phyloP scores from a whole-genome alignment of 2,113 vertebrate genomes.

The Cranoglanis bouderius region DNA sequence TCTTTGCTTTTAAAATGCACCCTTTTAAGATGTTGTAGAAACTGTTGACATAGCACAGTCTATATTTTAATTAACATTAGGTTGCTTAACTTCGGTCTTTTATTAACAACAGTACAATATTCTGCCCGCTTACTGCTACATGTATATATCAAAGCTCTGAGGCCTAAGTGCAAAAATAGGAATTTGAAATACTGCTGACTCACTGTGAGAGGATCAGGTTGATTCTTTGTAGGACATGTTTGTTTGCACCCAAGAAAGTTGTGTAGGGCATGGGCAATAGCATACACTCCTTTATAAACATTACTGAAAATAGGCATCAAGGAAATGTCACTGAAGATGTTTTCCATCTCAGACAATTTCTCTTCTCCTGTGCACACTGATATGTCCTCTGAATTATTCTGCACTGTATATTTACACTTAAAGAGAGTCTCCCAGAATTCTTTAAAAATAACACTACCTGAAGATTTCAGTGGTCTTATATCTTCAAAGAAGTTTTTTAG shows the following conservation, averaged over 20 bases:
- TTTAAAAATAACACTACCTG: conserved; percentile 39
- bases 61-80: background rate
- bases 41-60: background rate
- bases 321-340: conserved; percentile 56
- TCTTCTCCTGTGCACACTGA: conserved; percentile 51
- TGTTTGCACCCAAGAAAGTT: conserved; percentile 40
- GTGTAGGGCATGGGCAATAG: conserved; percentile 55
- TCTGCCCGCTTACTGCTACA: background rate
- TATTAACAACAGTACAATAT: background rate
- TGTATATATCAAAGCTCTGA: background rate
- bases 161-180: conserved; percentile 42
- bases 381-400: background rate
- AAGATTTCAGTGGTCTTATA: conserved; percentile 49
- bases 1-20: conserved; percentile 67
- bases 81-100: background rate
- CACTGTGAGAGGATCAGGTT: conserved; percentile 35
- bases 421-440: conserved; percentile 57
- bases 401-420: conserved; percentile 40
- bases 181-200: background rate
- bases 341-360: conserved; percentile 47
- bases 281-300: conserved; percentile 59
- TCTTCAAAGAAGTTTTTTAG: conserved; percentile 68
- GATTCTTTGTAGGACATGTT: conserved; percentile 22
- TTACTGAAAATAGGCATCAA: conserved; percentile 54
- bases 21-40: background rate